Base-by-base conservation (phyloP, 1,140 invertebrate genomes). In the Cyclargus thomasi region DNA sequence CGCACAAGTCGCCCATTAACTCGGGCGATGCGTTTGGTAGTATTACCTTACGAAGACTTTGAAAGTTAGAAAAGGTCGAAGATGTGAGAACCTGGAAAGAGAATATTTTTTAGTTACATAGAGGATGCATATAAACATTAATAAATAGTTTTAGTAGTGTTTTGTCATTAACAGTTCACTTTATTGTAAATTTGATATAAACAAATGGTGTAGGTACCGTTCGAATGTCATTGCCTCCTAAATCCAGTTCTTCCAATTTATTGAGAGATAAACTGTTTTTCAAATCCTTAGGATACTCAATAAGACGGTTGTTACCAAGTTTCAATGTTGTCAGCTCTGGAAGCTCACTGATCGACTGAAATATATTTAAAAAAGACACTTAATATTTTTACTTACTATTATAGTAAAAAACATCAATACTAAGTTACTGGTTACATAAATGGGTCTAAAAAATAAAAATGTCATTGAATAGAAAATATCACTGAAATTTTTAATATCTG, bases 311-410 rank as follows among this genome's bases (percentile, higher is more conserved):
- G 57, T 90, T 84, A 64, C 82, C 83, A 65, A 92, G 76, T 47
- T 91, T 88, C 29, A 92, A 74, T 11, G 70, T 73, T 1, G 74
- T 77, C 62, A 92, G 73, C 55, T 81, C 76, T 10, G 85, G 88
- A 68, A 92, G 78, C 70, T 92, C 92, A 55, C 80, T 85, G 17
- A 90, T 71, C 0, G 87, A 90, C 87, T 90, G 77, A 71, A 86
- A 85, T 67, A 65, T 23, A n/a, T 29, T 57, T 17, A 6, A 47
- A 64, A 47, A 17, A 39, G 7, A 39, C 71, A 70, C 47, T 39
- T 18, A 5, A 22, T 63, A 57, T 14, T 1, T 47, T 4, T 16
- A 11, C 1, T 47, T 47, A 16, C n/a, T n/a, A n/a, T n/a, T n/a
- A n/a, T n/a, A n/a, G n/a, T n/a, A n/a, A n/a, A n/a, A n/a, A n/a